phyloP scores from a whole-genome alignment of 2,888 invertebrate species.

The Pterobdella sp. region DNA sequence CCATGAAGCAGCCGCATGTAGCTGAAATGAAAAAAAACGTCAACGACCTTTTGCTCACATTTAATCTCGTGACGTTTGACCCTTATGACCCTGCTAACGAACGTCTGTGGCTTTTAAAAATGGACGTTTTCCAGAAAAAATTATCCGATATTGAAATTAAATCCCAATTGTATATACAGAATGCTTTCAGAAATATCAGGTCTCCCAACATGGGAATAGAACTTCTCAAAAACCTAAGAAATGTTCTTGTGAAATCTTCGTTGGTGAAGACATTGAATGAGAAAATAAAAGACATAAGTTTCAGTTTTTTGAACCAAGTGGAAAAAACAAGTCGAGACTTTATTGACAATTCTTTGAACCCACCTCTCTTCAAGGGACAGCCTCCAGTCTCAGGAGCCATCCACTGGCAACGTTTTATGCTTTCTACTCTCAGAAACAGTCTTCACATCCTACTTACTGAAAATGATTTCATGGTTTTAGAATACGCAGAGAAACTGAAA shows the following conservation, averaged over 20 bases:
- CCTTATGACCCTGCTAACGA: constrained; percentile 69
- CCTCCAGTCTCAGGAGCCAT: constrained; percentile 76
- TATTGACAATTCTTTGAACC: constrained; percentile 52
- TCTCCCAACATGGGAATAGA: constrained; percentile 73
- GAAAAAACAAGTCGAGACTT: constrained; percentile 53
- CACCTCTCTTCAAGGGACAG: constrained; percentile 67
- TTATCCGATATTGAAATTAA: constrained; percentile 68
- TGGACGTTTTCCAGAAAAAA: constrained; percentile 68
- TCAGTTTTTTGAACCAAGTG: constrained; percentile 55
- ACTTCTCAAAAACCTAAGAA: constrained; percentile 70
- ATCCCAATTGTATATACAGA: constrained; percentile 74
- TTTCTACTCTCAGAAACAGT: constrained; percentile 70
- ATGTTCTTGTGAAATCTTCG: constrained; percentile 66
- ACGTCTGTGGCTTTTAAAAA: constrained; percentile 77
- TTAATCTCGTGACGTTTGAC: constrained; percentile 67
- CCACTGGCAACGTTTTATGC: constrained; percentile 73
- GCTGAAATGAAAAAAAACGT: constrained; percentile 24
- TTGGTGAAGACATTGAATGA: constrained; percentile 67
- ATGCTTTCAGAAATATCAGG: constrained; percentile 71
- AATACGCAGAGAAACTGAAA: constrained; percentile 59
- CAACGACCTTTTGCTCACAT: neutral
- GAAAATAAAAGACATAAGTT: constrained; percentile 75
- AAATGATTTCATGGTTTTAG: constrained; percentile 65
- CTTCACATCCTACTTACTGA: constrained; percentile 71
- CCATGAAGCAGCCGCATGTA: constrained; percentile 20